Base-by-base conservation (phyloP, 2,113 vertebrate genomes). In the Cinclus mexicanus region DNA sequence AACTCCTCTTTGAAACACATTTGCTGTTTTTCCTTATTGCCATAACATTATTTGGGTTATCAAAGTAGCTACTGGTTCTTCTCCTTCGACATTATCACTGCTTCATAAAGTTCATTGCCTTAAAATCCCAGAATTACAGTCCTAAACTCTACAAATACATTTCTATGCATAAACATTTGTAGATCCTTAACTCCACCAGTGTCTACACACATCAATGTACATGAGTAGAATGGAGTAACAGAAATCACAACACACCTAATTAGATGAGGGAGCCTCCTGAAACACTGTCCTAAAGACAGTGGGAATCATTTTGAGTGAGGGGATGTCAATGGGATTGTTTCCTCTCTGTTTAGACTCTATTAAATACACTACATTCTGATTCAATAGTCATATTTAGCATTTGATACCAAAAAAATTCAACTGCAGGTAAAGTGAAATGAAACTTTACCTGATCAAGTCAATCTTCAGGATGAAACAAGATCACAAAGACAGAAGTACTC, bases 171-270 rank as follows among this genome's bases (percentile, higher is more conserved):
- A 56, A 63, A 52, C 5, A 7, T 0, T 14, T 35, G 7, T 9
- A 42, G 9, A 21, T 26, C n/a, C 41, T 63, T 52, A 67, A 59
- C 24, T 52, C n/a, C 76, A 31, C 7, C 49, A 61, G 20, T 6
- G 2, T 12, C 19, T 12, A 26, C 37, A n/a, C 77, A 60, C 44
- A 57, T 3, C 0, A 1, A 31, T 12, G 44, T 8, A 49, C 0
- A 3, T 6, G 28, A 90, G 63, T 55, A 80, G 41, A 18, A 11
- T 0, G 4, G 25, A 80, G 21, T 8, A 79, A 71, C 28, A 72
- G n/a, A 89, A 69, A 59, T 39, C 33, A 72, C 75, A 89, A 5
- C 31, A 75, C 25, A 28, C 9, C 6, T 10, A 6, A n/a, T 21
- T n/a, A 68, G 64, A 42, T 16, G 37, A 69, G 15, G 42, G 7